Conservation (phyloP, 1,140 invertebrate species). For the Atta texana region DNA sequence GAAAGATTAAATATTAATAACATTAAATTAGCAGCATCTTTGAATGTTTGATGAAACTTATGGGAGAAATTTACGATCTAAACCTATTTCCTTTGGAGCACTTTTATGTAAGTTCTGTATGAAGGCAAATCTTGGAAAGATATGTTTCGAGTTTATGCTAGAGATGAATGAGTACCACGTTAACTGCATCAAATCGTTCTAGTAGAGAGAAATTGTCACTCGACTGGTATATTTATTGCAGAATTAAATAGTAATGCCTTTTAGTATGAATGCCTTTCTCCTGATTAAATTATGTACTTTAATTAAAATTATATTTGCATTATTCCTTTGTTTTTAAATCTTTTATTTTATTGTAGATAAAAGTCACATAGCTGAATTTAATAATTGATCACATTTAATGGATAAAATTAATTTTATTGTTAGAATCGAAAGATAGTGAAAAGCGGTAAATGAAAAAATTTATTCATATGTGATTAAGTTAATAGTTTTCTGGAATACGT, state of each 20-base stretch:
- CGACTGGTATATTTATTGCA: slow-evolving; percentile 15
- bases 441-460: not conserved
- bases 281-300: not conserved
- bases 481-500: not conserved
- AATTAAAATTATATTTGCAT: not conserved
- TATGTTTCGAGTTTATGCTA: not conserved
- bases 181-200: slow-evolving; percentile 15
- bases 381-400: not conserved
- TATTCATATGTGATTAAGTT: not conserved
- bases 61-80: not conserved
- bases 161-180: not conserved
- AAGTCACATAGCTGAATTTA: not conserved
- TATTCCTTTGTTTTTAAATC: not conserved
- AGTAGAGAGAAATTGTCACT: not conserved
- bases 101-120: slow-evolving; percentile 21
- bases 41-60: slow-evolving; percentile 51
- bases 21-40: slow-evolving; percentile 2
- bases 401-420: not conserved
- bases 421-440: not conserved
- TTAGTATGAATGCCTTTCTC: not conserved
- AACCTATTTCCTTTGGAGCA: not conserved
- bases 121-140: slow-evolving; percentile 6
- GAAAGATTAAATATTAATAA: slow-evolving; percentile 34
- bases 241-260: not conserved
- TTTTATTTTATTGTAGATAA: not conserved